Conservation (phyloP, 2,113 vertebrate species). For the Phodopus roborovskii region DNA sequence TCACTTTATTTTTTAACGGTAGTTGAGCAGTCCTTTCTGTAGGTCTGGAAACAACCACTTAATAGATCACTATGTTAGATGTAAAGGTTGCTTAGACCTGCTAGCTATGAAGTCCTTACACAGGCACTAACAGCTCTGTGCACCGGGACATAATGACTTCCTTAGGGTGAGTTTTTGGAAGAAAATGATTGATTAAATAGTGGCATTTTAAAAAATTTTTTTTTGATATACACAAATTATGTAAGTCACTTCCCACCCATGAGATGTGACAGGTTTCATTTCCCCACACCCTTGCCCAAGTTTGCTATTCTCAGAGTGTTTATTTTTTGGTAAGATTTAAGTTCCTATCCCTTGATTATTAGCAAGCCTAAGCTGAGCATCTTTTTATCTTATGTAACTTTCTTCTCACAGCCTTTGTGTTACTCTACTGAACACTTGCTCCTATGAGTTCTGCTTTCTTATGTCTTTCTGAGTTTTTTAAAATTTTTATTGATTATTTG, state of each 20-base stretch:
- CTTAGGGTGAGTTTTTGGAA: neutral
- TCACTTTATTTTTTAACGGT: conserved; percentile 45
- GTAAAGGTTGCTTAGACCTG: neutral
- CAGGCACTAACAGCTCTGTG: neutral
- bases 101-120: neutral
- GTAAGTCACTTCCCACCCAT: neutral
- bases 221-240: neutral
- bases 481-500: neutral
- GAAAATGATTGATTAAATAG: neutral
- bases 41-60: conserved; percentile 20
- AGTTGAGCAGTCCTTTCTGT: neutral
- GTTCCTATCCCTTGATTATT: conserved; percentile 15
- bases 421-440: neutral
- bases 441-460: neutral
- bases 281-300: neutral
- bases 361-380: neutral
- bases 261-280: neutral
- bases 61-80: neutral
- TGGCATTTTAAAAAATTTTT: neutral
- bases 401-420: neutral
- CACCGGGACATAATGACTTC: neutral
- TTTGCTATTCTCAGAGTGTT: neutral
- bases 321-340: neutral
- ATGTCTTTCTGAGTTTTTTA: neutral
- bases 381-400: neutral